A percentile compares a stretch with the other conserved stretches of the same genome.
These are phyloP conservation scores for Pteronura brasiliensis DNA, from an alignment of 2,113 vertebrate genomes.

Conservation along the genomic window DNA sequence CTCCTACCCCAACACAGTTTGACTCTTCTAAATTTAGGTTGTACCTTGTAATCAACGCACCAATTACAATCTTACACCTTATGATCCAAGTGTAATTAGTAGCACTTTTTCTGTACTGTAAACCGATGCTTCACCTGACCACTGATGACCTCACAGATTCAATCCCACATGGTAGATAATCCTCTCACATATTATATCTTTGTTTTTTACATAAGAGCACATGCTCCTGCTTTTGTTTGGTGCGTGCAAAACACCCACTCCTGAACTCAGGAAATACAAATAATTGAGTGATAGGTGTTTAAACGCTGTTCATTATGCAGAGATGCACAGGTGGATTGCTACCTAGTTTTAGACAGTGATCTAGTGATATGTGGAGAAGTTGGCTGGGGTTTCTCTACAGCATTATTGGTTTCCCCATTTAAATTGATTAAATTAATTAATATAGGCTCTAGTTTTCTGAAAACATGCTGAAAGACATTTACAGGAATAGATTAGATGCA, in stretches of 20 bases:
- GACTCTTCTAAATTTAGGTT: not conserved
- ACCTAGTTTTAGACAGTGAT: not conserved
- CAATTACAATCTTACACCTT: not conserved
- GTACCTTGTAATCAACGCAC: not conserved
- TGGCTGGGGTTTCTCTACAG: not conserved
- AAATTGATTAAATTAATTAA: not conserved
- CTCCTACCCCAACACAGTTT: not conserved
- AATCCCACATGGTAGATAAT: not conserved
- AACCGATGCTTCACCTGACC: not conserved
- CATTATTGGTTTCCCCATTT: not conserved
- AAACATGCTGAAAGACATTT: not conserved
- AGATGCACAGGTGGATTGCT: not conserved
- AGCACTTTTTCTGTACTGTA: not conserved
- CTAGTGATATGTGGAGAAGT: not conserved
- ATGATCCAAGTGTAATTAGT: not conserved
- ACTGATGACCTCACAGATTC: not conserved
- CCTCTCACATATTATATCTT: not conserved
- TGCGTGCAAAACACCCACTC: not conserved
- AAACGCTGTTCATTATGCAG: not conserved
- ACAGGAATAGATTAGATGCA: not conserved
- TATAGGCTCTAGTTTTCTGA: not conserved
- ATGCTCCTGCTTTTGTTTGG: not conserved
- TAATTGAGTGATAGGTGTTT: not conserved
- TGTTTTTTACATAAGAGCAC: not conserved
- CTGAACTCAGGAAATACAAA: not conserved